These are phyloP conservation scores for Drosophila nebulosa DNA, from an alignment of 1,140 invertebrate species.

Conservation along the genomic window DNA sequence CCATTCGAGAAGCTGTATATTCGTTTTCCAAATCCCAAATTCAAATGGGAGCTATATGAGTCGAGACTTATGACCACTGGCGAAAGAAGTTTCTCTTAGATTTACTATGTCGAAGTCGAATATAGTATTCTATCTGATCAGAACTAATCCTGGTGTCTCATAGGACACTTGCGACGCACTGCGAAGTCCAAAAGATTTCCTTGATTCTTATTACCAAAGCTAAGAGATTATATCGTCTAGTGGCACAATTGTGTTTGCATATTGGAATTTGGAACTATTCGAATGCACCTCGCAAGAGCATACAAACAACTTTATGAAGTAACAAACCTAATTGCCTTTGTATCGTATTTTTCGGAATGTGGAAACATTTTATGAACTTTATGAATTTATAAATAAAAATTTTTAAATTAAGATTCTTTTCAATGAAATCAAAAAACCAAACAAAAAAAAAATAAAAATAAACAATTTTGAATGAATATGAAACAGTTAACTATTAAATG, in stretches of 20 bases:
- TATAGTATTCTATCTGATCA: too few relatives aligned
- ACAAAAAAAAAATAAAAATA: constrained; percentile 27
- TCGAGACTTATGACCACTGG: too few relatives aligned
- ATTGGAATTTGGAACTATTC: not conserved
- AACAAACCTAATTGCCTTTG: constrained; percentile 73
- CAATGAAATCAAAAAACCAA: constrained; percentile 64
- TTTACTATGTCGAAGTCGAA: too few relatives aligned
- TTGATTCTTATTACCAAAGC: too few relatives aligned
- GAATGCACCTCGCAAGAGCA: not conserved
- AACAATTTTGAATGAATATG: constrained; percentile 38
- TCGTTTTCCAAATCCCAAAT: too few relatives aligned
- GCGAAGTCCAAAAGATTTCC: too few relatives aligned
- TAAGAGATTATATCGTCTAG: too few relatives aligned
- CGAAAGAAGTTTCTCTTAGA: too few relatives aligned
- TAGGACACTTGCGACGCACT: too few relatives aligned
- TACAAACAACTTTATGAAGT: constrained; percentile 5
- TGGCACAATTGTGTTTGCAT: too few relatives aligned
- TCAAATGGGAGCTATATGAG: too few relatives aligned
- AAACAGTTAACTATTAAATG: constrained; percentile 80
- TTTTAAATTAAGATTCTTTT: constrained; percentile 65
- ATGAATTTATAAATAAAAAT: constrained; percentile 61
- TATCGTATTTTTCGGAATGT: constrained; percentile 71
- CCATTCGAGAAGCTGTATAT: not conserved
- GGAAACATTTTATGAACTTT: constrained; percentile 68
- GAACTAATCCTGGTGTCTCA: too few relatives aligned